Percentiles rank a stretch among this genome's conserved stretches.
phyloP scores from a whole-genome alignment of 1,140 invertebrate species.

The Dinoponera quadriceps region DNA sequence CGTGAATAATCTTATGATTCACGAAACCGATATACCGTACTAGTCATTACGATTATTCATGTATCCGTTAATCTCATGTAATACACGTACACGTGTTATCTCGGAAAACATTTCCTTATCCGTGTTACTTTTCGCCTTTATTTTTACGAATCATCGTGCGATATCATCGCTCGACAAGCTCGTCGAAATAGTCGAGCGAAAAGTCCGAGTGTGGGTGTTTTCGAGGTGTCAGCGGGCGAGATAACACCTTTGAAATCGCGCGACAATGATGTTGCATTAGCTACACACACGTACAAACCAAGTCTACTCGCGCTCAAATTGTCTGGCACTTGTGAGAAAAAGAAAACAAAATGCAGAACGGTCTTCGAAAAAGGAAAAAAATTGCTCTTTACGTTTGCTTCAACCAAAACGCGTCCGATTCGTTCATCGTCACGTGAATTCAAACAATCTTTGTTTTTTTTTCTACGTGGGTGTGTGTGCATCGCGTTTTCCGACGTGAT shows the following conservation, averaged over 20 bases:
- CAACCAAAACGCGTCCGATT: too few relatives aligned
- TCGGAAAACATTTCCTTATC: not conserved
- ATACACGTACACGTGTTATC: slow-evolving; percentile 4
- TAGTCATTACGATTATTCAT: slow-evolving; percentile 52
- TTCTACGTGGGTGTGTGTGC: not conserved
- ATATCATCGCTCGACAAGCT: not conserved
- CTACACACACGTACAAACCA: too few relatives aligned
- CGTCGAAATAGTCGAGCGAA: not conserved
- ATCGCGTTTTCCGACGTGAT: not conserved
- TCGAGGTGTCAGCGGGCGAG: not conserved
- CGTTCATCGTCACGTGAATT: too few relatives aligned
- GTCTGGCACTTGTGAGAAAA: too few relatives aligned
- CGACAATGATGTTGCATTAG: not conserved
- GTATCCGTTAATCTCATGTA: slow-evolving; percentile 11
- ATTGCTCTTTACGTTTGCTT: too few relatives aligned
- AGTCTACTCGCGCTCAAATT: too few relatives aligned
- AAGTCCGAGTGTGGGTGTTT: not conserved
- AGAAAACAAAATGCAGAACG: too few relatives aligned
- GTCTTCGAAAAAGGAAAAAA: too few relatives aligned
- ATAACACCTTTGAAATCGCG: not conserved
- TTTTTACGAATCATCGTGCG: not conserved
- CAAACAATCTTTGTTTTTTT: too few relatives aligned
- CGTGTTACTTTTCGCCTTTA: not conserved
- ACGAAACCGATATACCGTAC: slow-evolving; percentile 14
- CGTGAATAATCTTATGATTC: slow-evolving; percentile 43